phyloP scores from a whole-genome alignment of 2,113 vertebrate species.

The Aegithalos caudatus region DNA sequence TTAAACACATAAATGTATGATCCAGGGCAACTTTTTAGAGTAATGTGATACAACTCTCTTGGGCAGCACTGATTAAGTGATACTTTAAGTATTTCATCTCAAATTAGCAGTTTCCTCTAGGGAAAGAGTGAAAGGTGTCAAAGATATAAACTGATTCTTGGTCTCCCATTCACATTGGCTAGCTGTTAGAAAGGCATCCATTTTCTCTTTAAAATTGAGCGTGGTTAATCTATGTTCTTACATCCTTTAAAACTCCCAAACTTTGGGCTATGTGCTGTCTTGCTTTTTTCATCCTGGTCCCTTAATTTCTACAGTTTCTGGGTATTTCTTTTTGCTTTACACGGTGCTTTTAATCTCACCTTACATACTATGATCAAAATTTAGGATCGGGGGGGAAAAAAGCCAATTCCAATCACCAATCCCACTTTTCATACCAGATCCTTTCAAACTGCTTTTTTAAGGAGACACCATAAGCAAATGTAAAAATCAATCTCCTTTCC shows the following conservation, averaged over 20 bases:
- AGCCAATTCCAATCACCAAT: not conserved
- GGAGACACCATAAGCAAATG: not conserved
- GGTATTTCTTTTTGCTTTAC: not conserved
- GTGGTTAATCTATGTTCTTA: not conserved
- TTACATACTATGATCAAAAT: not conserved
- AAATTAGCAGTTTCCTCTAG: not conserved
- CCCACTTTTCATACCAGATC: not conserved
- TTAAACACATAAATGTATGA: not conserved
- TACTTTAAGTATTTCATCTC: not conserved
- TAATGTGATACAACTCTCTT: not conserved
- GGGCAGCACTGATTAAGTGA: not conserved
- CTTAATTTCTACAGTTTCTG: not conserved
- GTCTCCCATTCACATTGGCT: not conserved
- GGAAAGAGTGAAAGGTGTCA: not conserved
- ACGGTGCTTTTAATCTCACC: not conserved
- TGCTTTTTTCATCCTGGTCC: not conserved
- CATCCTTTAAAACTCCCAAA: not conserved
- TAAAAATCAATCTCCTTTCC: not conserved
- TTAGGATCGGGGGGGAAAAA: accelerated
- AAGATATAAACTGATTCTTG: not conserved
- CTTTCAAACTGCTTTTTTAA: not conserved
- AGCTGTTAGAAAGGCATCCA: not conserved
- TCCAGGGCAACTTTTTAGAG: not conserved
- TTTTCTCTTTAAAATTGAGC: not conserved
- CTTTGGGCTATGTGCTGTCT: not conserved